phyloP scores from a whole-genome alignment of 2,797 vertebrate genomes.

The Alauda arvensis region DNA sequence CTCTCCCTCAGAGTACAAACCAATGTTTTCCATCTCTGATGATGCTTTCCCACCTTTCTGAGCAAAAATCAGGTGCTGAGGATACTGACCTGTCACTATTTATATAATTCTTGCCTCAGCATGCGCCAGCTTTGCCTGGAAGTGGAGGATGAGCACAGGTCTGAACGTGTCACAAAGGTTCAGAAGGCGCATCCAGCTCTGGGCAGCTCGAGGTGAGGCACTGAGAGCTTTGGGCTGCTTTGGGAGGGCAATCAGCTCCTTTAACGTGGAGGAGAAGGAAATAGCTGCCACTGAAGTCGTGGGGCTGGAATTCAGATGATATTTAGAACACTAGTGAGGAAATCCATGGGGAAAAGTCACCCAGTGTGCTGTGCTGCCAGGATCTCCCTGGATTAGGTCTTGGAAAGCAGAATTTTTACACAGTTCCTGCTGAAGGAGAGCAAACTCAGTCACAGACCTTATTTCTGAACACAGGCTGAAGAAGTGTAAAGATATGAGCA shows the following conservation, averaged over 20 bases:
- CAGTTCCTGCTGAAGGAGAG: background rate
- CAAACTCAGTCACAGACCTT: background rate
- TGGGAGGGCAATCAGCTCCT: background rate
- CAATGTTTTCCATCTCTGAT: background rate
- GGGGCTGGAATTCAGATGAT: background rate
- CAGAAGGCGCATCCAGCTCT: background rate
- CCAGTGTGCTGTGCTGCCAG: background rate
- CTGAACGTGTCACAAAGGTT: background rate
- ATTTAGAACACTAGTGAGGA: background rate
- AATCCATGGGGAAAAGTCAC: background rate
- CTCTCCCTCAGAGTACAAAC: background rate
- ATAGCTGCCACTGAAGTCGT: background rate
- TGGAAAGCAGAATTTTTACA: background rate
- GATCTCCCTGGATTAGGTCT: background rate
- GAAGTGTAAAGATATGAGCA: slow-evolving; percentile 45
- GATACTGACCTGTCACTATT: background rate
- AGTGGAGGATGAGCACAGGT: background rate
- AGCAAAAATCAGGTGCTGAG: background rate
- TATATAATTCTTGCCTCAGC: background rate
- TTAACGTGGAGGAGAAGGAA: background rate
- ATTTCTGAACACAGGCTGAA: slow-evolving; percentile 36
- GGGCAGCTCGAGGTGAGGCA: background rate
- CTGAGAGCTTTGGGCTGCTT: background rate
- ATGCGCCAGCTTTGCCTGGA: background rate
- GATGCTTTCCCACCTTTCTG: background rate